Conservation (phyloP, 2,888 invertebrate species). For the Caenorhabditis sp. region DNA sequence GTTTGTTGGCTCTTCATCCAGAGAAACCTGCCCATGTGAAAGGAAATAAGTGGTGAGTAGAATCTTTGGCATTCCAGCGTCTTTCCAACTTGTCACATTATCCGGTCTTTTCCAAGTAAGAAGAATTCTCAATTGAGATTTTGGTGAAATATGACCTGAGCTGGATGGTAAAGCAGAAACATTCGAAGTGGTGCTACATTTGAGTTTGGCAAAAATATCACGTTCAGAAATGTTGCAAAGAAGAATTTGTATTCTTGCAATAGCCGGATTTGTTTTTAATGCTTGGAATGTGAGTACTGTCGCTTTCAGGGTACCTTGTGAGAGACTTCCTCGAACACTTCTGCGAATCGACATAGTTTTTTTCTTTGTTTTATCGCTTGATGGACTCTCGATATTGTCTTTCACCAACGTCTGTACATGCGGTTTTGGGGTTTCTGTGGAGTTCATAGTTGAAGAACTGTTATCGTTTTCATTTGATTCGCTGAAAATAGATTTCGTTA, state of each 20-base stretch:
- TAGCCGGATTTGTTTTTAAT: slow-evolving; percentile 23
- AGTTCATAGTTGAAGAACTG: slow-evolving; percentile 4
- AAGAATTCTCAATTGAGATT: slow-evolving; percentile 52
- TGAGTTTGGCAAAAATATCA: slow-evolving; percentile 53
- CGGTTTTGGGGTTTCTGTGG: slow-evolving; percentile 4
- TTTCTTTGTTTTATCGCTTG: no score
- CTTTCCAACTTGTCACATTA: slow-evolving; percentile 45
- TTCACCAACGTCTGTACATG: no score
- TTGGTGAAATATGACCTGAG: slow-evolving; percentile 55
- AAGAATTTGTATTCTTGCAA: slow-evolving; percentile 54
- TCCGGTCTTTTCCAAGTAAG: slow-evolving; percentile 55
- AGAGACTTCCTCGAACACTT: not conserved
- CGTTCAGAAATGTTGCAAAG: slow-evolving; percentile 64
- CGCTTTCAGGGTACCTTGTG: slow-evolving; percentile 3
- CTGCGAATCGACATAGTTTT: not conserved
- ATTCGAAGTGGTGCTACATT: slow-evolving; percentile 44
- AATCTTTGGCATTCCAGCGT: slow-evolving; percentile 51
- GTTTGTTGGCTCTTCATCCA: slow-evolving; percentile 43
- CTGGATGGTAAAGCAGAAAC: slow-evolving; percentile 54
- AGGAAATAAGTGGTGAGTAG: slow-evolving; percentile 47
- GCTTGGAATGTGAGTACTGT: slow-evolving; percentile 34
- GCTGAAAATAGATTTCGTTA: no score
- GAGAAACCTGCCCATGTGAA: slow-evolving; percentile 26
- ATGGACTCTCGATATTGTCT: not conserved
- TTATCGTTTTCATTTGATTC: slow-evolving; percentile 36